Percentiles rank a stretch among this genome's conserved stretches.
phyloP scores from a whole-genome alignment of 2,113 vertebrate genomes.

The Burhinus oedicnemus region DNA sequence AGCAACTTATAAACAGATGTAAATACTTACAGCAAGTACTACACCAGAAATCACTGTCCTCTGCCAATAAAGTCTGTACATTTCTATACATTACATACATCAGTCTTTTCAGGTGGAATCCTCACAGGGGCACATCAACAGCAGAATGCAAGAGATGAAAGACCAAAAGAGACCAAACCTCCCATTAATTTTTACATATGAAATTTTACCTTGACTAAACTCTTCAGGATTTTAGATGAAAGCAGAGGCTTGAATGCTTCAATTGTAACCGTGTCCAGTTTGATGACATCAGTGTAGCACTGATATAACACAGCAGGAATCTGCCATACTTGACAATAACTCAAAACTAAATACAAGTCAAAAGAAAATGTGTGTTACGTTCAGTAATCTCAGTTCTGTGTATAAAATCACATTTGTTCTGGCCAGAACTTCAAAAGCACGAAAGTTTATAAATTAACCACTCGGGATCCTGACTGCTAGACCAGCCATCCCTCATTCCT shows the following conservation, averaged over 20 bases:
- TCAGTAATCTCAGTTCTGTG: neutral
- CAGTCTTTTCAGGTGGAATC: neutral
- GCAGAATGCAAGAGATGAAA: neutral
- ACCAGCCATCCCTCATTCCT: neutral
- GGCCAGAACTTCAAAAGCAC: neutral
- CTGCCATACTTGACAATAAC: conserved; percentile 88
- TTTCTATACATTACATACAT: neutral
- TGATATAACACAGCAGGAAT: conserved; percentile 86
- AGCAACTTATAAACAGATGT: neutral
- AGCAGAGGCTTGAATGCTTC: conserved; percentile 87
- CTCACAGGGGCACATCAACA: neutral
- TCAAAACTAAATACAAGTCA: conserved; percentile 80
- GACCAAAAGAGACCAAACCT: neutral
- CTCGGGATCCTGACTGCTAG: neutral
- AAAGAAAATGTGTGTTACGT: neutral
- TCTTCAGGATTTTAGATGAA: conserved; percentile 68
- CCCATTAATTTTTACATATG: neutral
- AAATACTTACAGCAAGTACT: neutral
- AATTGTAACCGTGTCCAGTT: conserved; percentile 84
- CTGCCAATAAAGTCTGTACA: neutral
- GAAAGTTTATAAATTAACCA: neutral
- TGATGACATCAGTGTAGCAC: conserved; percentile 89
- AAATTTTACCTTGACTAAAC: conserved; percentile 82
- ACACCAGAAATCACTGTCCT: neutral
- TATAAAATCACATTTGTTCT: neutral